phyloP scores from a whole-genome alignment of 2,888 invertebrate genomes.

The Abrostola triplasia region DNA sequence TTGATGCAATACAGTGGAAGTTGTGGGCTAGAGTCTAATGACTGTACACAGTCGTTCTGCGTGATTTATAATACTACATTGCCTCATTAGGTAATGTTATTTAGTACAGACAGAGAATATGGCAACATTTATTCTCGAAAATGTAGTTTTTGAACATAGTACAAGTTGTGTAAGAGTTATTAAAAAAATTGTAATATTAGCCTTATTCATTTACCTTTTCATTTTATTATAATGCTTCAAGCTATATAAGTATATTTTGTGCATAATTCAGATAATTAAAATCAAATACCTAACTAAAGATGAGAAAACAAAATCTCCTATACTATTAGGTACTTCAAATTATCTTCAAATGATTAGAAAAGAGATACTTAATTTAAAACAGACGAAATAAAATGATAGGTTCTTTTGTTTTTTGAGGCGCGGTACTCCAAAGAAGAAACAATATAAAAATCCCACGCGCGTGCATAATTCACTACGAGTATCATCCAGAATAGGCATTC shows the following conservation, averaged over 20 bases:
- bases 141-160: constrained; percentile 2
- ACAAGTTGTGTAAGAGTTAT: too few species aligned
- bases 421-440: constrained; percentile 24
- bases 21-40: constrained; percentile 39
- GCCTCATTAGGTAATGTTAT: constrained; percentile 50
- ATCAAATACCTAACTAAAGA: too few species aligned
- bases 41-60: constrained; percentile 36
- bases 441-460: constrained; percentile 36
- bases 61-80: constrained; percentile 49
- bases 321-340: neutral
- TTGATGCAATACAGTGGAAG: constrained; percentile 29
- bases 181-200: too few species aligned
- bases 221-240: too few species aligned
- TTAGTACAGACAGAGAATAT: constrained; percentile 29
- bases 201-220: too few species aligned
- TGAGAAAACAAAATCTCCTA: too few species aligned
- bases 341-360: neutral
- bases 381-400: neutral
- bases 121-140: constrained; percentile 32
- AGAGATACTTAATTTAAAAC: neutral
- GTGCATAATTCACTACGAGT: constrained; percentile 29
- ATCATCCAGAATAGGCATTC: constrained; percentile 30
- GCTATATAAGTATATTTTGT: too few species aligned
- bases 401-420: constrained; percentile 3
- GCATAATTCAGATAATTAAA: too few species aligned